Base-by-base conservation (phyloP, 2,113 vertebrate species). In the Engystomops pustulosus region DNA sequence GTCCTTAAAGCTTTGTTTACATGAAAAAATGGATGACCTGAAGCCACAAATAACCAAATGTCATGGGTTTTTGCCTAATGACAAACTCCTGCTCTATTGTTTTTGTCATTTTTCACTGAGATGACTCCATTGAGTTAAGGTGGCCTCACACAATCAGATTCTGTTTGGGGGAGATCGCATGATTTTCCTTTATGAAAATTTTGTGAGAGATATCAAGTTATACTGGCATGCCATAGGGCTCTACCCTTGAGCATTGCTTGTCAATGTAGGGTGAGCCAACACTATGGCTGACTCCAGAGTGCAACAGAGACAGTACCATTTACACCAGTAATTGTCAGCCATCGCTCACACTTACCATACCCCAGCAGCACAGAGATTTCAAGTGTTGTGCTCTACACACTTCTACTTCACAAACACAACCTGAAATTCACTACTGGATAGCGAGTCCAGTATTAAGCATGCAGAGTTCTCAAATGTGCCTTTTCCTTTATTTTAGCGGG, bases 391-490 rank as follows among this genome's bases (percentile, higher is more conserved):
- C 0, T 87, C 45, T 3, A 88, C 87, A 85, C 87, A 89, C 87
- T 86, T 81, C 85, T 88, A 86, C 72, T 86, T 86, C 38, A 41
- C 38, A 49, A 75, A 88, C 70, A 55, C 86, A 11, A 47, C 44
- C 44, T 47, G 10, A 47, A 47, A 47, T 2, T 10, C 86, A 87
- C 85, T 87, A 36, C 85, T 86, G 68, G 86, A 86, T 92, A 11
- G 68, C 83, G 86, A 88, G 91, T 91, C 89, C 85, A 45, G 67
- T 81, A 41, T 88, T 86, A 86, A 77, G 88, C 93, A 90, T 90
- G 90, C 91, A 87, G 94, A 91, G 90, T 88, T 92, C 89, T 96
- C 95, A 91, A 93, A 96, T 94, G 97, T 98, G 96, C 98, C 97
- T 98, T 99, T 94, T 94, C 58, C 18, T 58, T 60, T 88, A 81